Base-by-base conservation (phyloP, 2,113 vertebrate species). In the Vombatus ursinus region DNA sequence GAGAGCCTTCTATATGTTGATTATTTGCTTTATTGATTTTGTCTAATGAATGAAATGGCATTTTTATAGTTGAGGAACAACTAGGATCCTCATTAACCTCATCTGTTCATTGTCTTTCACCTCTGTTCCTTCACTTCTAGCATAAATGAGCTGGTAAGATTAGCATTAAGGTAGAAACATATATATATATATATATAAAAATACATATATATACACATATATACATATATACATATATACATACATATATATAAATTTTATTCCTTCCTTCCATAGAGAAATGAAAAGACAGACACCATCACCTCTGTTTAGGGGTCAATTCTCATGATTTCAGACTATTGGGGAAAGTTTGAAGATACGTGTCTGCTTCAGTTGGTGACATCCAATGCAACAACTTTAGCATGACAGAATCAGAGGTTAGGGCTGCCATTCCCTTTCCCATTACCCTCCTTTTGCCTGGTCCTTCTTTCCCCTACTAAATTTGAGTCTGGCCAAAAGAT, bases 351-450 rank as follows among this genome's bases (percentile, higher is more conserved):
- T 5, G 47, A 52, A 37, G 52, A 12, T 4, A 11, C 44, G 16
- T 47, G 9, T 0, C 14, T 23, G 0, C 1, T 14, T 26, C 47
- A 31, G 49, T 28, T 50, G 0, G 6, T 7, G 48, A 23, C n/a
- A 0, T n/a, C 9, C 19, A 51, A 91, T 37, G 94, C 44, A 10
- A 25, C 31, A 23, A 26, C 52, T 25, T n/a, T 12, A 0, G 8
- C 2, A 49, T 1, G 0, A 37, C 19, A 44, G 2, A 5, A 50
- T 16, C 48, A 1, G 6, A 0, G 9, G 44, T 31, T 3, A 0
- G 19, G 6, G 93, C 12, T 4, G 0, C 28, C n/a, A 19, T 3
- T 52, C 3, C 16, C 48, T 31, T 2, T 16, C 24, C 25, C 48
- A 26, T 50, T 49, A 1, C 44, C 14, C 48, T 50, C 25, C 8